Percentiles rank a stretch among this genome's conserved stretches.
Conservation (phyloP, 2,888 invertebrate species). For the Ophraella communa region DNA sequence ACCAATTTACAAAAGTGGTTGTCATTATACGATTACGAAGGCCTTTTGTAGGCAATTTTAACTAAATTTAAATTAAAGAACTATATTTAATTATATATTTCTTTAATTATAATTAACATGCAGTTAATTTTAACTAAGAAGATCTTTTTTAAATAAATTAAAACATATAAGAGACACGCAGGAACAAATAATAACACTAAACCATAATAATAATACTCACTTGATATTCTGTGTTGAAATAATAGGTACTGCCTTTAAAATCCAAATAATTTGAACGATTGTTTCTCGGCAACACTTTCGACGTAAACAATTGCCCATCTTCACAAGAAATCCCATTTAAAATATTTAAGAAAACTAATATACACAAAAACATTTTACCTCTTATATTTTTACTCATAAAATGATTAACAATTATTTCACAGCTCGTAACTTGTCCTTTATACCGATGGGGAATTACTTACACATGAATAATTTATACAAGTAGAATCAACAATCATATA, state of each 20-base stretch:
- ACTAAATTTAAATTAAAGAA: no score
- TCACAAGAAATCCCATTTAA: neutral
- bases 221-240: constrained; percentile 4
- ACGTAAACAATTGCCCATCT: constrained; percentile 2
- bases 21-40: no score
- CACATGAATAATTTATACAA: neutral
- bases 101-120: no score
- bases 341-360: neutral
- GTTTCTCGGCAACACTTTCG: neutral
- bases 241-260: constrained; percentile 1
- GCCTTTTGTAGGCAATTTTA: no score
- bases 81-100: no score
- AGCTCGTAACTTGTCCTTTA: neutral
- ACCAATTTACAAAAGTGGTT: no score
- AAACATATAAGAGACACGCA: no score
- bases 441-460: neutral
- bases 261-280: constrained; percentile 3
- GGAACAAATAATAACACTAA: no score
- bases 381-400: neutral
- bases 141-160: no score
- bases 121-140: no score
- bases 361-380: neutral
- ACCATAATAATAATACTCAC: neutral
- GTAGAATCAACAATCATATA: neutral
- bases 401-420: neutral